phyloP scores from a whole-genome alignment of 2,888 invertebrate genomes.

The Ephialtes manifestator region DNA sequence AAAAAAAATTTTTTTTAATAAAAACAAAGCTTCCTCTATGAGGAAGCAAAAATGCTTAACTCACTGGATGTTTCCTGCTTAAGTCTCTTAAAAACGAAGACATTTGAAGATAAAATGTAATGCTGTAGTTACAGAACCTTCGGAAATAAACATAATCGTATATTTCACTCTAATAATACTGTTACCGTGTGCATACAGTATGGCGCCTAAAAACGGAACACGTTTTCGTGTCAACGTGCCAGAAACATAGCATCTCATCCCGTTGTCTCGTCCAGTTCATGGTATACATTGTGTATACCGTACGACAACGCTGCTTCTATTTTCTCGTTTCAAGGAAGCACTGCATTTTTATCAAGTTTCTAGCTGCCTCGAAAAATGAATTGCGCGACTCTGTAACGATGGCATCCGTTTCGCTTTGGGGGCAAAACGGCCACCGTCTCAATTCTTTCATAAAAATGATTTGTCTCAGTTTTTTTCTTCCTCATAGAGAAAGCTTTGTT shows the following conservation, averaged over 20 bases:
- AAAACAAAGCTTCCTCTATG: too few relatives aligned
- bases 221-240: conserved; percentile 14
- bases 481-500: too few relatives aligned
- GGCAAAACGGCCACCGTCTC: too few relatives aligned
- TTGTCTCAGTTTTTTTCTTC: too few relatives aligned
- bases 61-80: too few relatives aligned
- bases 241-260: neutral
- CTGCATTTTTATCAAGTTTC: neutral
- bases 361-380: conserved; percentile 4
- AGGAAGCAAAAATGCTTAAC: too few relatives aligned
- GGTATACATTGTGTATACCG: neutral
- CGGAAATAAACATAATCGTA: neutral
- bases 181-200: neutral
- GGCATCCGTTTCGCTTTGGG: neutral
- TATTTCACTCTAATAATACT: neutral
- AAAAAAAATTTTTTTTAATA: too few relatives aligned
- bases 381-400: conserved; percentile 14
- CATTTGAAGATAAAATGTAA: neutral
- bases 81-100: too few relatives aligned
- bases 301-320: neutral
- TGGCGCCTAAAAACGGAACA: neutral
- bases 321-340: conserved; percentile 2
- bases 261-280: neutral
- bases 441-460: too few relatives aligned
- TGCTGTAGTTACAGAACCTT: neutral